Conservation (phyloP, 2,888 invertebrate species). For the Napeogenes inachia region DNA sequence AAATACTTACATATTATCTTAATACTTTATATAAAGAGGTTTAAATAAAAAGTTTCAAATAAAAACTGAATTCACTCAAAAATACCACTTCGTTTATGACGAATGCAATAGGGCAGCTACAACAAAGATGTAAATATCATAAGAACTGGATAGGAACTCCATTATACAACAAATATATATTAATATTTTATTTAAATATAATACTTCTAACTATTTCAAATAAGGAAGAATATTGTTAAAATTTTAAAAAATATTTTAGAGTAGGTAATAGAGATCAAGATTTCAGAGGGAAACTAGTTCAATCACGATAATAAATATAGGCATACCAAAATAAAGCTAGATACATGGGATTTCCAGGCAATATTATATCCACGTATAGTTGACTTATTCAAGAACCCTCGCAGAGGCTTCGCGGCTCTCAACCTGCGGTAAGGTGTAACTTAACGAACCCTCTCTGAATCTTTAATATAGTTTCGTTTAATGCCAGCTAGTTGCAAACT, state of each 20-base stretch:
- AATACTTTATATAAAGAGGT: conserved; percentile 43
- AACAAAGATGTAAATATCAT: conserved; percentile 8
- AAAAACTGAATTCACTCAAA: conserved; percentile 66
- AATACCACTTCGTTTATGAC: conserved; percentile 49
- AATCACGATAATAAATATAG: too few relatives aligned
- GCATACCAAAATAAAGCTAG: too few relatives aligned
- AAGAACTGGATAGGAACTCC: conserved; percentile 11
- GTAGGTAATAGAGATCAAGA: too few relatives aligned
- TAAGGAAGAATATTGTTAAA: too few relatives aligned
- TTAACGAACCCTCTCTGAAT: conserved; percentile 73
- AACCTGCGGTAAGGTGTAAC: conserved; percentile 73
- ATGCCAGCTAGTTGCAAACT: conserved; percentile 64
- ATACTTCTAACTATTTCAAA: too few relatives aligned
- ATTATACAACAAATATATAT: neutral
- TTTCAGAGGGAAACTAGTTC: too few relatives aligned
- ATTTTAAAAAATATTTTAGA: too few relatives aligned
- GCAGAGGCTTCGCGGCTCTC: conserved; percentile 58
- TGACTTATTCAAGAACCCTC: conserved; percentile 66
- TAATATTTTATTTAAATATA: too few relatives aligned
- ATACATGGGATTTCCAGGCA: conserved; percentile 35
- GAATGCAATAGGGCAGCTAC: conserved; percentile 39
- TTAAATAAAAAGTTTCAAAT: conserved; percentile 40
- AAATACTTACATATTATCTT: conserved; percentile 40
- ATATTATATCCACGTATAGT: conserved; percentile 34
- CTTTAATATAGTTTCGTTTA: conserved; percentile 74